Evolutionary conservation across 2,888 invertebrate species (phyloP), one percentile per base, ranked within the genome.

Genomic region (Synergus itoensis): DNA sequence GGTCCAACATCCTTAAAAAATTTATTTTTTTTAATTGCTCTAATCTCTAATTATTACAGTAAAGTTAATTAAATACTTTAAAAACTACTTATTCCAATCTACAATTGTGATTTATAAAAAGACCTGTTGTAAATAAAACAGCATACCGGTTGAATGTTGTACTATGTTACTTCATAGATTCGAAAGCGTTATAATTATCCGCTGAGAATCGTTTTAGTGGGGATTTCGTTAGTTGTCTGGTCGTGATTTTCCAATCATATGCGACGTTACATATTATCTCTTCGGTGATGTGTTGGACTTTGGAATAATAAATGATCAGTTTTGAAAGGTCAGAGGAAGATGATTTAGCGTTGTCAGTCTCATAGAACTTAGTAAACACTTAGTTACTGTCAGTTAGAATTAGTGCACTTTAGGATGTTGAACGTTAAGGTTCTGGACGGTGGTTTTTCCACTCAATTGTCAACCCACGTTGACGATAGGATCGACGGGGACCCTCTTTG

Each of bases 401-500:
- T 28, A 63, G 63, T 63, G 9, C 12, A 73, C 45, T 45, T 62
- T 78, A 73, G 63, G 67, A 83, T 83, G 83, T 78, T 81, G 60
- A 60, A 82, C 5, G 77, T 88, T n/a, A 88, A 86, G 76, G 90
- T 95, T n/a, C 84, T 95, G 64, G 95, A 95, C 85, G 97, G 97
- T 0, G 97, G 97, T 4, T 97, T 97, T 92, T 96, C 96, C 14
- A 95, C 97, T 11, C 97, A 97, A 92, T 93, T 97, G 85, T 95
- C 95, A 2, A 95, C 95, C 76, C 96, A 96, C 91, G 95, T 96
- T 28, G 95, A 95, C 0, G 94, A 95, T 84, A 94, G 95, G 78
- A 96, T 97, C 80, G 96, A 97, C 90, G 96, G 96, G 0, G 97
- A 98, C 92, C 97, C 98, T 0, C 92, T 98, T 48, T 98, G 98